phyloP scores from a whole-genome alignment of 1,140 invertebrate species.

The Geopemphigus sp. region DNA sequence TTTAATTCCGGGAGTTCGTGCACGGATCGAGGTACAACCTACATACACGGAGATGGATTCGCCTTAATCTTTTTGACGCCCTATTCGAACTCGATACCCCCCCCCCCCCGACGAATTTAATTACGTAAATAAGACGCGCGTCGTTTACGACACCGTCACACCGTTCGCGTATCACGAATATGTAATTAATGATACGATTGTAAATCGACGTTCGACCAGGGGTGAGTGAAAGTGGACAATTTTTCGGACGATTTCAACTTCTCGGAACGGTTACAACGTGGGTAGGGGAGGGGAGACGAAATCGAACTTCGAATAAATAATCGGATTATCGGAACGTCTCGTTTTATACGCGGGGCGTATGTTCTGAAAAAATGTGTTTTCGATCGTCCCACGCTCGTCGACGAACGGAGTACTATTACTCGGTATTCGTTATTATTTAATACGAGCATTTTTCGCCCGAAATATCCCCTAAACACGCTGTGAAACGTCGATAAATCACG shows the following conservation, averaged over 20 bases:
- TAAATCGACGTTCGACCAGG: background rate
- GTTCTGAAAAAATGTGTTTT: slow-evolving; percentile 19
- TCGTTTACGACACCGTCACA: background rate
- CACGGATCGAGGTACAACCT: background rate
- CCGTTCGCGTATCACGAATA: too few relatives aligned
- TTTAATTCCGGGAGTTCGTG: background rate
- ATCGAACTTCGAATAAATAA: background rate
- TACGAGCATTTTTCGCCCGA: background rate
- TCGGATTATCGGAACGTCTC: background rate
- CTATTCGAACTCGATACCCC: background rate
- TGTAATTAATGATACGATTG: background rate
- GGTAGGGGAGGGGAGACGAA: background rate
- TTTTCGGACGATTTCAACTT: background rate
- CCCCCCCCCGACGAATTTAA: too few relatives aligned
- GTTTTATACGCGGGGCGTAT: background rate
- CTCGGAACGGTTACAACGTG: background rate
- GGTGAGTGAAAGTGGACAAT: too few relatives aligned
- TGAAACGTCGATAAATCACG: slow-evolving; percentile 22
- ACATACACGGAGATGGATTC: too few relatives aligned
- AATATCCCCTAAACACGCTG: slow-evolving; percentile 20
- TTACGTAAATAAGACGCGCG: background rate
- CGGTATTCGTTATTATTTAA: background rate
- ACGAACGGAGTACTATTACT: too few relatives aligned
- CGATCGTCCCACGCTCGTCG: background rate
- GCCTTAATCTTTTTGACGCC: background rate